phyloP scores from a whole-genome alignment of 2,888 invertebrate genomes.

The Drosophila barbarae region DNA sequence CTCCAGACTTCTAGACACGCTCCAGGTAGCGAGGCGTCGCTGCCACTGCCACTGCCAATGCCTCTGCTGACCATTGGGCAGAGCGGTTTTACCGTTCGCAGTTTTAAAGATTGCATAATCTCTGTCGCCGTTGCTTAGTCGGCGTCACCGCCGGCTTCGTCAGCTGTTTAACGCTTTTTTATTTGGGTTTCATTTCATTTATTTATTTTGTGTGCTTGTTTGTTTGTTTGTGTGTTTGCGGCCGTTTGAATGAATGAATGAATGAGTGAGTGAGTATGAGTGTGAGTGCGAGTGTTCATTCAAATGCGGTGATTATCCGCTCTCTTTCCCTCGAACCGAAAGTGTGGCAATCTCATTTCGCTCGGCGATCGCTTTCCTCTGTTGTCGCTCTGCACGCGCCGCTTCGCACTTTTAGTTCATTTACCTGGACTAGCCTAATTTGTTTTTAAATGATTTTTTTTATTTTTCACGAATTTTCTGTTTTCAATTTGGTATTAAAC shows the following conservation, averaged over 20 bases:
- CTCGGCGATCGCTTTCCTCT: slow-evolving; percentile 46
- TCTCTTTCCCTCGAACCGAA: slow-evolving; percentile 43
- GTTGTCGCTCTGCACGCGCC: slow-evolving; percentile 53
- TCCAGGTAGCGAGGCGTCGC: slow-evolving; percentile 15
- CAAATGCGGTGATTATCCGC: slow-evolving; percentile 29
- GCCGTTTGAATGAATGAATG: slow-evolving; percentile 11
- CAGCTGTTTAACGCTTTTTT: slow-evolving; percentile 43
- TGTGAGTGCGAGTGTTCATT: slow-evolving; percentile 20
- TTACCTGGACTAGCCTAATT: slow-evolving; percentile 54
- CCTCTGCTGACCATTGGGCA: slow-evolving; percentile 28
- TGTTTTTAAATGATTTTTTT: too few relatives aligned
- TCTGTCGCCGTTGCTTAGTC: slow-evolving; percentile 2
- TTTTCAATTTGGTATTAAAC: too few relatives aligned
- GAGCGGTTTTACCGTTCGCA: slow-evolving; percentile 35
- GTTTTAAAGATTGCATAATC: slow-evolving; percentile 36
- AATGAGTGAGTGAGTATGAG: slow-evolving; percentile 12
- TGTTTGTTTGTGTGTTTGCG: slow-evolving; percentile 3
- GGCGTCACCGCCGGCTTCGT: slow-evolving; percentile 16
- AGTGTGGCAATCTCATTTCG: slow-evolving; percentile 69
- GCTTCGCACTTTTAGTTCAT: slow-evolving; percentile 67
- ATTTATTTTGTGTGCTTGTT: slow-evolving; percentile 18
- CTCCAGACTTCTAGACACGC: slow-evolving; percentile 35
- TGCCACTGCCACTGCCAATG: neutral
- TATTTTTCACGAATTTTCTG: too few relatives aligned
- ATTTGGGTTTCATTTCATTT: slow-evolving; percentile 13